Evolutionary conservation across 2,888 invertebrate genomes (phyloP).

Genomic region (Cheilosia urbana): DNA sequence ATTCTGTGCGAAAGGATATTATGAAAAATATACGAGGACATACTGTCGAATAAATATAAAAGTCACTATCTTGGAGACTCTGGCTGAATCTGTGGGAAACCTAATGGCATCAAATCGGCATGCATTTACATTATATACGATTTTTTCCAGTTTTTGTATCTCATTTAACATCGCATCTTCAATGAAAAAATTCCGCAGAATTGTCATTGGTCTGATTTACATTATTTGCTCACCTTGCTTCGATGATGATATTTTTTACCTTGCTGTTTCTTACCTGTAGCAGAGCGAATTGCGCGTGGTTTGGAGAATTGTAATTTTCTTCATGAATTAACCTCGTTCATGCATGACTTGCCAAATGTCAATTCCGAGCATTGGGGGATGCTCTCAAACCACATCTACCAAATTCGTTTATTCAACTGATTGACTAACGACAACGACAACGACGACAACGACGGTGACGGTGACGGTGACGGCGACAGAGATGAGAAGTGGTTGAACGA

Average conservation of each 20-base stretch:
- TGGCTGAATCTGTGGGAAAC: conserved; percentile 14
- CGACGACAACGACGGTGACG: neutral
- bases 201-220: too few species aligned
- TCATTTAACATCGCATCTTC: too few species aligned
- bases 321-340: conserved; percentile 46
- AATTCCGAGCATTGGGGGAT: neutral
- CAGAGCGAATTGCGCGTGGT: neutral
- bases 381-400: conserved; percentile 35
- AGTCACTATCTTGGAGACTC: conserved; percentile 28
- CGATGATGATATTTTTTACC: too few species aligned
- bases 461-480: neutral
- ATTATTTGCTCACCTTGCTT: too few species aligned
- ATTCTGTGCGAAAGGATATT: conserved; percentile 6
- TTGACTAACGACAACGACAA: conserved; percentile 29
- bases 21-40: conserved; percentile 3
- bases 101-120: conserved; percentile 17
- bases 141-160: neutral
- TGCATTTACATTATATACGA: neutral
- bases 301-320: conserved; percentile 47
- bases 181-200: too few species aligned
- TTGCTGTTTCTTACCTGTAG: too few species aligned
- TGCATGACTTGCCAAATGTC: conserved; percentile 45
- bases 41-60: conserved; percentile 37
- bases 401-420: conserved; percentile 53
- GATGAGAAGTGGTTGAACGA: conserved; percentile 25